These are phyloP conservation scores for Atethmia centrago DNA, from an alignment of 2,888 invertebrate species.

Conservation along the genomic window DNA sequence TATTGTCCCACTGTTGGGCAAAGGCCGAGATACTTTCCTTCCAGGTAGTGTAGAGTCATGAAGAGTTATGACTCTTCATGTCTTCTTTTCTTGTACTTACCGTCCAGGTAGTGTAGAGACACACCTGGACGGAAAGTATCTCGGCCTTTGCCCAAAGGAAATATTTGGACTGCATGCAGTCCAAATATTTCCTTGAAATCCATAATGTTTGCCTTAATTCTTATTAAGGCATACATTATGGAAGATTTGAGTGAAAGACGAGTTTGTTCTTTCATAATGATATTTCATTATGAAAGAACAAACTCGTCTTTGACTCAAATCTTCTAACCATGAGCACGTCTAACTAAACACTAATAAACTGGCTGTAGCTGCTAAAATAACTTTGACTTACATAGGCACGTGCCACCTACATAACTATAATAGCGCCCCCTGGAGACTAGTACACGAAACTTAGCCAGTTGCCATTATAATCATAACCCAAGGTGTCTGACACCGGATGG, in stretches of 20 bases:
- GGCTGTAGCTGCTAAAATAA: conserved; percentile 1
- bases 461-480: background rate
- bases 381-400: background rate
- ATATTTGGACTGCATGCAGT: too few relatives aligned
- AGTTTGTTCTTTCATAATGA: too few relatives aligned
- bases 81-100: too few relatives aligned
- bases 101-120: too few relatives aligned
- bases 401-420: background rate
- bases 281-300: background rate
- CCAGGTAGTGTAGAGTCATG: too few relatives aligned
- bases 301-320: background rate
- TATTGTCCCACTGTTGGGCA: too few relatives aligned
- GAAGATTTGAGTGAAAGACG: too few relatives aligned
- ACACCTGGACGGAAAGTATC: too few relatives aligned
- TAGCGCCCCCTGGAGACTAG: conserved; percentile 11
- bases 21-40: too few relatives aligned
- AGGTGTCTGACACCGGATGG: conserved; percentile 15
- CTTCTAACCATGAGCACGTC: background rate
- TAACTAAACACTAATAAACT: conserved; percentile 6
- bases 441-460: conserved; percentile 1
- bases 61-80: too few relatives aligned
- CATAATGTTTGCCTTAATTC: background rate
- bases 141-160: too few relatives aligned
- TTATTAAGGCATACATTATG: too few relatives aligned
- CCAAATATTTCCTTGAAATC: background rate